Percentiles rank a stretch among this genome's conserved stretches.
Conservation (phyloP, 2,113 vertebrate species). For the Oncorhynchus kisutch region DNA sequence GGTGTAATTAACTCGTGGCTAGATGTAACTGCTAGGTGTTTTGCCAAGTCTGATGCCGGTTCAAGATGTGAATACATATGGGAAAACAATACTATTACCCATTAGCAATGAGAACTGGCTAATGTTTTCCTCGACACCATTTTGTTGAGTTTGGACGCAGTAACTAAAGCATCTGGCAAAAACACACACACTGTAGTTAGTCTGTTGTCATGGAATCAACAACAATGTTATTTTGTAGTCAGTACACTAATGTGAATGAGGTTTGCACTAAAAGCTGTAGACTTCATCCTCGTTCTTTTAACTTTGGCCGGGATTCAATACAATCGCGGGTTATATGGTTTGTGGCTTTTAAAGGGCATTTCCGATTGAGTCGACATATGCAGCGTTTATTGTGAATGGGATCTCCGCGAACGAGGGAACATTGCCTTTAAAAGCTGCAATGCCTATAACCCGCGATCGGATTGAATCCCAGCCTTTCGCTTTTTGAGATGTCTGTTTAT, state of each 20-base stretch:
- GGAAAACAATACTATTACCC: slow-evolving; percentile 31
- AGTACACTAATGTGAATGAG: slow-evolving; percentile 69
- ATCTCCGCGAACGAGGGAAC: no score
- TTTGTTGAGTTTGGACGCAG: slow-evolving; percentile 45
- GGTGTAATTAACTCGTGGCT: slow-evolving; percentile 33
- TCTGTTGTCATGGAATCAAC: slow-evolving; percentile 66
- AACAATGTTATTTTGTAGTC: slow-evolving; percentile 59
- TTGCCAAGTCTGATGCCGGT: slow-evolving; percentile 45
- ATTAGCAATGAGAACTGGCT: slow-evolving; percentile 54
- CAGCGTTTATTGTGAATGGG: no score
- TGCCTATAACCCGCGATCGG: no score
- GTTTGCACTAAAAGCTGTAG: slow-evolving; percentile 64
- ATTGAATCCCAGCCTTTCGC: no score
- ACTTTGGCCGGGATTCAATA: no score
- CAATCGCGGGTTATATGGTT: no score
- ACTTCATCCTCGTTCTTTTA: neutral
- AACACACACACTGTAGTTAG: slow-evolving; percentile 59
- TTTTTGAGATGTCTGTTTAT: neutral
- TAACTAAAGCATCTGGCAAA: slow-evolving; percentile 55
- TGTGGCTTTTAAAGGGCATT: no score
- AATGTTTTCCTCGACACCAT: slow-evolving; percentile 44
- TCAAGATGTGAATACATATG: slow-evolving; percentile 54
- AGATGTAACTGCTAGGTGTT: slow-evolving; percentile 42
- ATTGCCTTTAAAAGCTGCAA: no score
- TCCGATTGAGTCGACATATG: no score